A percentile compares a stretch with the other conserved stretches of the same genome.
Evolutionary conservation across 2,888 invertebrate species (phyloP).

Genomic region (Ophioninae sp.): DNA sequence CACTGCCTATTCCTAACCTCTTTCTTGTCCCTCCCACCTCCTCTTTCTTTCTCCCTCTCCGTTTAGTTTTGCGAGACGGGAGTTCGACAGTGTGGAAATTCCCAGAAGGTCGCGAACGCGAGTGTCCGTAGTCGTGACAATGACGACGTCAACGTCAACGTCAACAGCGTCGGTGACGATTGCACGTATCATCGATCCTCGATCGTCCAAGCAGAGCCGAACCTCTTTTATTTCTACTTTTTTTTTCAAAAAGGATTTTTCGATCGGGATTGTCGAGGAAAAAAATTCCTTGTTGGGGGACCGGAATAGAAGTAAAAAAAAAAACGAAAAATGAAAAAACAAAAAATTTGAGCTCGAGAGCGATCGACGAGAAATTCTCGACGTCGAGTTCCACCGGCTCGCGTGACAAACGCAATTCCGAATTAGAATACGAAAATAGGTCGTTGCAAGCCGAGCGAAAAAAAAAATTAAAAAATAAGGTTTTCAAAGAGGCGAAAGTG

Average conservation of each 20-base stretch:
- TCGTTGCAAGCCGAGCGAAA: constrained; percentile 24
- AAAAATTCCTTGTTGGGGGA: constrained; percentile 26
- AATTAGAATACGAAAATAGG: constrained; percentile 55
- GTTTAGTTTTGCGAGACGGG: background rate
- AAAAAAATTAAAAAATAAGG: background rate
- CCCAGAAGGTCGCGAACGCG: constrained; percentile 59
- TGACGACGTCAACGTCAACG: constrained; percentile 51
- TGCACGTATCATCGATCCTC: constrained; percentile 4
- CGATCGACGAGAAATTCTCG: constrained; percentile 1
- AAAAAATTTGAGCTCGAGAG: background rate
- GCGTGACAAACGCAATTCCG: constrained; percentile 5
- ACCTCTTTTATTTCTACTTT: too few species aligned
- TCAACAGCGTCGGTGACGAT: constrained; percentile 14
- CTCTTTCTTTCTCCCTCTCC: constrained; percentile 11
- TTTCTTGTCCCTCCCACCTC: constrained; percentile 9
- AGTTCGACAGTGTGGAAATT: constrained; percentile 63
- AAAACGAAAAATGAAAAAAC: background rate
- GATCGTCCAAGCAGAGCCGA: too few species aligned
- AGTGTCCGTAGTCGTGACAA: constrained; percentile 32
- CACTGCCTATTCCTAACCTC: too few species aligned
- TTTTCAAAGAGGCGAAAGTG: background rate
- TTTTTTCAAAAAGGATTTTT: too few species aligned
- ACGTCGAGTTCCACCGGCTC: too few species aligned
- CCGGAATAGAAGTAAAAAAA: constrained; percentile 56
- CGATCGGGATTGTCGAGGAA: background rate